Conservation (phyloP, 2,888 invertebrate species). For the Lacanobia wlatinum region DNA sequence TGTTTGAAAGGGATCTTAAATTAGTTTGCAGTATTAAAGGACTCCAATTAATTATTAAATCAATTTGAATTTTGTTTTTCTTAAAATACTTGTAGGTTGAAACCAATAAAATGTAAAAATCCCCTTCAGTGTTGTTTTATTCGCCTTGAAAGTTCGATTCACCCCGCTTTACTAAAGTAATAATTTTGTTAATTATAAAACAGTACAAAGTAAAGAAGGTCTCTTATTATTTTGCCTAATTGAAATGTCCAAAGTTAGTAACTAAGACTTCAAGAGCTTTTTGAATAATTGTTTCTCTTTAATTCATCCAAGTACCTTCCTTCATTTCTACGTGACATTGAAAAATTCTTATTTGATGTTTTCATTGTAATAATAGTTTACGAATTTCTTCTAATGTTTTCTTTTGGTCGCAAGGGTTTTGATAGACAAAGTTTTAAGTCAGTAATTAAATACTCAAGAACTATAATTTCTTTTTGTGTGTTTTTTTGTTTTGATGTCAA, state of each 20-base stretch:
- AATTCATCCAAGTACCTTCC: not conserved
- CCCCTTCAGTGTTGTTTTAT: no score
- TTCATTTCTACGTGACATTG: not conserved
- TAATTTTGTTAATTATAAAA: not conserved
- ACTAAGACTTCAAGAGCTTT: not conserved
- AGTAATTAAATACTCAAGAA: not conserved
- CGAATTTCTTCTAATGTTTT: not conserved
- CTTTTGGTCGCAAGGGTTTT: not conserved
- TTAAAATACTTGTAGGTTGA: no score
- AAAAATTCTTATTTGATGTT: not conserved
- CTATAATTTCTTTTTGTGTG: no score
- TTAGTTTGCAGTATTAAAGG: no score
- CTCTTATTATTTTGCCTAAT: not conserved
- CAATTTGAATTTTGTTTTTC: no score
- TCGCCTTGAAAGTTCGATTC: no score
- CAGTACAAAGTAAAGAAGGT: slow-evolving; percentile 1
- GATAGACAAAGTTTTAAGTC: not conserved
- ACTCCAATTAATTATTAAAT: no score
- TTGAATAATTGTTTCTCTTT: not conserved
- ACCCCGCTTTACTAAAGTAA: no score
- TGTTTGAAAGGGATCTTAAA: no score
- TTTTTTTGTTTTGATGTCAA: no score
- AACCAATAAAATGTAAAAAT: no score
- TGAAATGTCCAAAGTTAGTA: not conserved
- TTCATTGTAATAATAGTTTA: not conserved